These are phyloP conservation scores for Trichopria drosophilae DNA, from an alignment of 2,888 invertebrate species.

Conservation along the genomic window DNA sequence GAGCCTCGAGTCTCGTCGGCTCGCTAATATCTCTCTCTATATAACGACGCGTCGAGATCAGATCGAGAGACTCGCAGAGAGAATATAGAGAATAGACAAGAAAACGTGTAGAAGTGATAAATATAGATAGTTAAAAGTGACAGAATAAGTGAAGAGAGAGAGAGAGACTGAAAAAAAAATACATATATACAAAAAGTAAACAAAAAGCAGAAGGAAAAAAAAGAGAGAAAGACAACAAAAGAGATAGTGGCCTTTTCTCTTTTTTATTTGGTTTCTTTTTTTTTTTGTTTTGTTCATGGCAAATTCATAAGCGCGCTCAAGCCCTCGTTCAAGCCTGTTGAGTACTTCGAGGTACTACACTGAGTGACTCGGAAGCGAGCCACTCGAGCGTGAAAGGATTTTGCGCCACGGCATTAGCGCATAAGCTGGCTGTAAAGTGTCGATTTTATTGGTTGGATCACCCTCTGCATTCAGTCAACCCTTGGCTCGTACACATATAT, in stretches of 20 bases:
- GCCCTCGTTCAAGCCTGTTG: constrained; percentile 25
- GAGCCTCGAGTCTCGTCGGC: constrained; percentile 31
- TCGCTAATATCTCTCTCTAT: constrained; percentile 22
- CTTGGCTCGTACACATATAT: too few relatives aligned
- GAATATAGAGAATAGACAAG: constrained; percentile 9
- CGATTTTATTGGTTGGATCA: constrained; percentile 30
- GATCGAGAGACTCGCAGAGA: constrained; percentile 10
- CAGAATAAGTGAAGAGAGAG: too few relatives aligned
- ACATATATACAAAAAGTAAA: neutral
- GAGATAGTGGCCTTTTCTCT: constrained; percentile 10
- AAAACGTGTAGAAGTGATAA: too few relatives aligned
- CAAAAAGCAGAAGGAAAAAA: constrained; percentile 7
- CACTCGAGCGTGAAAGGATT: constrained; percentile 27
- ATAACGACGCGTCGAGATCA: constrained; percentile 11
- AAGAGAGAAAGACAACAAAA: constrained; percentile 32
- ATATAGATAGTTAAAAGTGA: too few relatives aligned
- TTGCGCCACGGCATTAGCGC: constrained; percentile 21
- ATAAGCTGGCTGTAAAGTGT: constrained; percentile 30
- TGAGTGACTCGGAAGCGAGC: constrained; percentile 19
- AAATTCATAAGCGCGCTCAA: constrained; percentile 8
- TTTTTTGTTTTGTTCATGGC: too few relatives aligned
- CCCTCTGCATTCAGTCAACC: too few relatives aligned
- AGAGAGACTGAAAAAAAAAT: constrained; percentile 9
- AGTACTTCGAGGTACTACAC: constrained; percentile 23
- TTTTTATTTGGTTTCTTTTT: too few relatives aligned